phyloP scores from a whole-genome alignment of 2,888 invertebrate genomes.

The Lasioglossum leucozonium region DNA sequence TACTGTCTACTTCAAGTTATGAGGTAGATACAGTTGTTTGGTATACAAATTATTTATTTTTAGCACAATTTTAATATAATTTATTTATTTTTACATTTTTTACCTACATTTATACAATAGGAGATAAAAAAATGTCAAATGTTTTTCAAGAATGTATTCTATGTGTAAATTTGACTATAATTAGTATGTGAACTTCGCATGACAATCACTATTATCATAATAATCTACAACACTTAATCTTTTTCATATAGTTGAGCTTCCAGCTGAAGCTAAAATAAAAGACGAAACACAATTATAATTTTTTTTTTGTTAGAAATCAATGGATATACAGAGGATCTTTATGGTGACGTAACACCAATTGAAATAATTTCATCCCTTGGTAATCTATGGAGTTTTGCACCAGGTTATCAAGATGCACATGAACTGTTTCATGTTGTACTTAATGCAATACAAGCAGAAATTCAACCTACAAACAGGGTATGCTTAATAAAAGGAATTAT shows the following conservation, averaged over 20 bases:
- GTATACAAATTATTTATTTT: not conserved
- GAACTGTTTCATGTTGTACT: constrained; percentile 95
- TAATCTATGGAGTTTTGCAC: constrained; percentile 93
- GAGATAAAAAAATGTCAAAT: not conserved
- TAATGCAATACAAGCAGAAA: constrained; percentile 96
- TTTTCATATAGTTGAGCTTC: not conserved
- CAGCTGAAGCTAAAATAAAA: not conserved
- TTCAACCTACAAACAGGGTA: constrained; percentile 87
- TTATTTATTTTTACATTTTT: too few species aligned
- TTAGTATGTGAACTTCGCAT: not conserved
- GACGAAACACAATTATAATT: not conserved
- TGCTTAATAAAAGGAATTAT: constrained; percentile 13
- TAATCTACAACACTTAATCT: not conserved
- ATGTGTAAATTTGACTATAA: not conserved
- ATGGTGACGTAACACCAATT: constrained; percentile 79
- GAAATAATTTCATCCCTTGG: constrained; percentile 87
- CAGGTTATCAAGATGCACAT: constrained; percentile 97
- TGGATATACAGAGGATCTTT: constrained; percentile 79
- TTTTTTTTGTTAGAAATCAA: constrained; percentile 75
- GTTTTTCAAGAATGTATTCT: not conserved
- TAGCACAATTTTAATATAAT: not conserved
- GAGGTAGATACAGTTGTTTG: not conserved
- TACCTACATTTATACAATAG: not conserved
- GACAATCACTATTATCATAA: not conserved
- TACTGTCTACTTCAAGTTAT: not conserved